These are phyloP conservation scores for Cheilosia vernalis DNA, from an alignment of 2,888 invertebrate species.

Conservation along the genomic window DNA sequence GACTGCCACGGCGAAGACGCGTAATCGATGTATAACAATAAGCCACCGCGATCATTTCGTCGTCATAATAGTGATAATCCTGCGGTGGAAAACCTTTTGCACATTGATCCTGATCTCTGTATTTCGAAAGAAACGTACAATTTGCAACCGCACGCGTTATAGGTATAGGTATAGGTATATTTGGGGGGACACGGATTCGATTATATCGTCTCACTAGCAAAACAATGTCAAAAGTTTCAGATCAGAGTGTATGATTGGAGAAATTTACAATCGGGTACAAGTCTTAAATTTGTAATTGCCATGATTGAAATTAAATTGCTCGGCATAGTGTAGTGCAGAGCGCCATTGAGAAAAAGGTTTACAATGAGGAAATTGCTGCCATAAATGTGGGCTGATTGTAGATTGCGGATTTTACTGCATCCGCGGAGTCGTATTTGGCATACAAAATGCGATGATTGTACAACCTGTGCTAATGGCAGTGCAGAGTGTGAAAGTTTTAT, in stretches of 20 bases:
- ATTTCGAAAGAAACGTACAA: conserved; percentile 16
- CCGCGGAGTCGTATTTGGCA: conserved; percentile 11
- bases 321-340: background rate
- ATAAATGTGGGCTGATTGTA: conserved; percentile 45
- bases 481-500: conserved; percentile 36
- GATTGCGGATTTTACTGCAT: conserved; percentile 35
- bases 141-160: conserved; percentile 36
- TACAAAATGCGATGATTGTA: background rate
- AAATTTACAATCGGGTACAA: conserved; percentile 20
- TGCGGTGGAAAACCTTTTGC: conserved; percentile 19
- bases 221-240: conserved; percentile 53
- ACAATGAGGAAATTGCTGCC: conserved; percentile 37
- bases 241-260: conserved; percentile 38
- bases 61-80: conserved; percentile 36
- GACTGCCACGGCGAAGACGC: background rate
- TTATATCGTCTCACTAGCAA: conserved; percentile 45
- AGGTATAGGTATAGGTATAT: conserved; percentile 2
- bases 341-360: conserved; percentile 23
- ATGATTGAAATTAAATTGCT: conserved; percentile 42
- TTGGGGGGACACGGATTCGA: conserved; percentile 7
- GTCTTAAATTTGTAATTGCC: conserved; percentile 43
- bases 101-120: conserved; percentile 33
- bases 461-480: conserved; percentile 10
- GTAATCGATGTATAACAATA: conserved; percentile 54
- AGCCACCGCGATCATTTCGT: conserved; percentile 35